Conservation (phyloP, 2,113 vertebrate genomes). For the Machaerirhynchus nigripectus region DNA sequence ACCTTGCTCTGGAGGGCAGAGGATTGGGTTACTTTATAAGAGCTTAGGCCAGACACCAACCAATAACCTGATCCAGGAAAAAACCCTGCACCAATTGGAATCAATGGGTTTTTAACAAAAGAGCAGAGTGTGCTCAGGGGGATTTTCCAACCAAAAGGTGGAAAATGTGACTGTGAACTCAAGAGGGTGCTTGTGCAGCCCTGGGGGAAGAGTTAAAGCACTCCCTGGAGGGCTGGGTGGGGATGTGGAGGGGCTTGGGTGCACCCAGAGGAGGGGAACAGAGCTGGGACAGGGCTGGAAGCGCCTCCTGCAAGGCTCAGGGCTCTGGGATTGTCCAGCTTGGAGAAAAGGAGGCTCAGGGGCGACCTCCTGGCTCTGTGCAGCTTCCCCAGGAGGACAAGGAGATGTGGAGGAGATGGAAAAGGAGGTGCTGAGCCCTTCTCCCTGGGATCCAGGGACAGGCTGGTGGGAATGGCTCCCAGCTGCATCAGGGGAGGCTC, state of each 20-base stretch:
- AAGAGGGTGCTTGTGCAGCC: neutral
- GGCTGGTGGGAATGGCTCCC: rapidly evolving
- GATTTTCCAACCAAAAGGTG: rapidly evolving
- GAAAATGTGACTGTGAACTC: rapidly evolving
- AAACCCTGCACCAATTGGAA: neutral
- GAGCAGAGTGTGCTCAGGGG: neutral
- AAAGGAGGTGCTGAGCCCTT: neutral
- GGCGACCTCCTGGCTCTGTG: neutral
- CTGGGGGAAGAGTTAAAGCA: neutral
- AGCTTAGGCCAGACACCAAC: neutral
- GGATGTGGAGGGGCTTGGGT: neutral
- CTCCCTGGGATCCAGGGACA: neutral
- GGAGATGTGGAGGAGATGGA: neutral
- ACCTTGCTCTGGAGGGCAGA: neutral
- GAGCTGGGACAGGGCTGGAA: neutral
- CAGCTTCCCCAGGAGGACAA: neutral
- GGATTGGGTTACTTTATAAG: conserved; percentile 33
- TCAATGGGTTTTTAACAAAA: neutral
- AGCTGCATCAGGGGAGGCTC: neutral
- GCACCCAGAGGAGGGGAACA: neutral
- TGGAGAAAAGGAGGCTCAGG: neutral
- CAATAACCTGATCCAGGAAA: neutral
- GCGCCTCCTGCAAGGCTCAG: neutral
- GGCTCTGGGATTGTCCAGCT: neutral
- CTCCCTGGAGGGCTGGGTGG: neutral